phyloP scores from a whole-genome alignment of 1,140 invertebrate genomes.

The Sweltsa coloradensis region DNA sequence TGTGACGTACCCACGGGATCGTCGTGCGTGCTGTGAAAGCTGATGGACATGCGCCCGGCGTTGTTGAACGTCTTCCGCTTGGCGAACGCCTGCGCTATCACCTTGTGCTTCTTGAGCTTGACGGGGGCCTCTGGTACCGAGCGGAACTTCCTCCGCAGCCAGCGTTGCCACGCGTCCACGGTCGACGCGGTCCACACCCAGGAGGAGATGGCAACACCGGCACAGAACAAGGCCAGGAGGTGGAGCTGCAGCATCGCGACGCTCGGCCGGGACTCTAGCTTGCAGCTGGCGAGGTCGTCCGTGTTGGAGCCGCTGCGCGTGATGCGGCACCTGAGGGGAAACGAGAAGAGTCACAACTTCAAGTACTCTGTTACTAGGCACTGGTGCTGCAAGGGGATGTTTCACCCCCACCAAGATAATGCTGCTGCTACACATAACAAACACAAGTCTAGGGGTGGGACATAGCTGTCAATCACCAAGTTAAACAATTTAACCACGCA shows the following conservation, averaged over 20 bases:
- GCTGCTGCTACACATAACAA: too few species aligned
- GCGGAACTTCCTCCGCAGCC: slow-evolving; percentile 51
- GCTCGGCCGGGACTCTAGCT: slow-evolving; percentile 56
- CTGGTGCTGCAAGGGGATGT: too few species aligned
- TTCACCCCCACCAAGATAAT: too few species aligned
- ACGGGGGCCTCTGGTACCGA: slow-evolving; percentile 55
- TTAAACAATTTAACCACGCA: too few species aligned
- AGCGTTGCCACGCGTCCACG: slow-evolving; percentile 68
- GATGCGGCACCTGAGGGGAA: neutral
- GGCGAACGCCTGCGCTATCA: slow-evolving; percentile 81
- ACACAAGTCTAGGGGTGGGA: too few species aligned
- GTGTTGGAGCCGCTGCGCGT: neutral
- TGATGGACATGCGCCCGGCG: slow-evolving; percentile 72
- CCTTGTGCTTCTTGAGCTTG: slow-evolving; percentile 74
- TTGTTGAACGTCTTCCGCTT: slow-evolving; percentile 75
- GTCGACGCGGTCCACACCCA: slow-evolving; percentile 85
- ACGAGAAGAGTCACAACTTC: too few species aligned
- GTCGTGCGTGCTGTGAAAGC: slow-evolving; percentile 69
- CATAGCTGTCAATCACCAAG: too few species aligned
- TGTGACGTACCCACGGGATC: slow-evolving; percentile 68
- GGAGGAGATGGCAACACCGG: slow-evolving; percentile 77
- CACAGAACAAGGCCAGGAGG: slow-evolving; percentile 66
- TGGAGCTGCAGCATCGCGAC: slow-evolving; percentile 70
- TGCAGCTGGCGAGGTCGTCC: slow-evolving; percentile 36
- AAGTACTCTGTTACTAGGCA: too few species aligned